These are phyloP conservation scores for Catharus ustulatus DNA, from an alignment of 2,797 vertebrate species.

Conservation along the genomic window DNA sequence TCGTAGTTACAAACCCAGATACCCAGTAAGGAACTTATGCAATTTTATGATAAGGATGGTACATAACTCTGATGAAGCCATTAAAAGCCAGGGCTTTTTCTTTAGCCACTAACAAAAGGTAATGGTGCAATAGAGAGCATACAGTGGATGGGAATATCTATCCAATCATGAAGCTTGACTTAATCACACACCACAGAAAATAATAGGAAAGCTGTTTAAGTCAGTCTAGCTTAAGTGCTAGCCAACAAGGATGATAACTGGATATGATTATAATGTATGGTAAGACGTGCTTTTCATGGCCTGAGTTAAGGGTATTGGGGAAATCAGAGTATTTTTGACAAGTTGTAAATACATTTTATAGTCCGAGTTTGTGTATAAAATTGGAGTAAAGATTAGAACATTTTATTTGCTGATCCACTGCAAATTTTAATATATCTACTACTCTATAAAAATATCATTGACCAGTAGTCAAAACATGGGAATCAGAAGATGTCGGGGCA, in stretches of 20 bases:
- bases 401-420: neutral
- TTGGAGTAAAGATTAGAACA: neutral
- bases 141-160: neutral
- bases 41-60: neutral
- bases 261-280: neutral
- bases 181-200: neutral
- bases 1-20: neutral
- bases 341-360: neutral
- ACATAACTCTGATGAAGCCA: neutral
- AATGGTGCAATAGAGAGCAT: neutral
- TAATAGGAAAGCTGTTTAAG: neutral
- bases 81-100: constrained; percentile 19
- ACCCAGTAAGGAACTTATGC: neutral
- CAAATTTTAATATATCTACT: neutral
- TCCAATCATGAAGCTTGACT: neutral
- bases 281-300: neutral
- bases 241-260: neutral
- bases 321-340: neutral
- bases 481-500: neutral
- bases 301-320: neutral
- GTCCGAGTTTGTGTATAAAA: neutral
- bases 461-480: neutral
- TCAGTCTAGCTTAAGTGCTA: neutral
- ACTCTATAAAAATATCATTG: neutral
- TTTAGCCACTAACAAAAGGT: neutral